Conservation (phyloP, 2,888 invertebrate genomes). For the Erpobdella octoculata region DNA sequence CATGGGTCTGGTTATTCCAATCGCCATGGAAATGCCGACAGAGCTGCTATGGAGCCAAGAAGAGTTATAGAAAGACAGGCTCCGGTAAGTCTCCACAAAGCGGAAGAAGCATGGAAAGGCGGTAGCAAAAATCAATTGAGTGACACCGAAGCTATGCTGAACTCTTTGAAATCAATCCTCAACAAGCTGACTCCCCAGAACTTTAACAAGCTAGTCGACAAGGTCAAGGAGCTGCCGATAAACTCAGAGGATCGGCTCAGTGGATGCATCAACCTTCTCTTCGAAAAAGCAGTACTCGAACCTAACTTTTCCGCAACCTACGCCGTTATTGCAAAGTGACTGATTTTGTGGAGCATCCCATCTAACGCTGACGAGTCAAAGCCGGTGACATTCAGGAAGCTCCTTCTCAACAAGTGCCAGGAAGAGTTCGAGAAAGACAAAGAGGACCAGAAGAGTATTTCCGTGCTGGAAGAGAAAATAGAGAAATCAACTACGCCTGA, state of each 20-base stretch:
- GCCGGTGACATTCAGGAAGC: conserved; percentile 65
- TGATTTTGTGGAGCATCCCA: conserved; percentile 52
- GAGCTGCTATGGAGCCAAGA: too few species aligned
- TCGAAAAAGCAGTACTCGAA: conserved; percentile 83
- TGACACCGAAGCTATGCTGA: conserved; percentile 66
- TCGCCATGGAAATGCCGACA: conserved; percentile 26
- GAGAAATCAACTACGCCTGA: conserved; percentile 14
- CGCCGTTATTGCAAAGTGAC: conserved; percentile 63
- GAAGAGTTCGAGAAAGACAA: conserved; percentile 78
- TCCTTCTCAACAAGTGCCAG: conserved; percentile 77
- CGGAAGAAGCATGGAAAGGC: conserved; percentile 78
- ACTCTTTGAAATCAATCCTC: conserved; percentile 74
- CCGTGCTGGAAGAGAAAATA: background rate
- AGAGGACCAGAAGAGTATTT: conserved; percentile 59
- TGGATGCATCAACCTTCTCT: conserved; percentile 79
- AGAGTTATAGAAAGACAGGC: conserved; percentile 53
- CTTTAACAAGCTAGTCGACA: conserved; percentile 71
- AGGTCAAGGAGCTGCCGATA: conserved; percentile 69
- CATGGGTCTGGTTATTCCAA: background rate
- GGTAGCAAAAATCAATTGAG: background rate
- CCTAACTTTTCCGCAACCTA: conserved; percentile 86
- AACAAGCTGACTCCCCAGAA: conserved; percentile 92
- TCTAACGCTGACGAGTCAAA: conserved; percentile 49
- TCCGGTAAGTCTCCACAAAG: conserved; percentile 74
- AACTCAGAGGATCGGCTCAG: conserved; percentile 70